phyloP scores from a whole-genome alignment of 2,797 vertebrate species.

The Arnoldichthys spilopterus region DNA sequence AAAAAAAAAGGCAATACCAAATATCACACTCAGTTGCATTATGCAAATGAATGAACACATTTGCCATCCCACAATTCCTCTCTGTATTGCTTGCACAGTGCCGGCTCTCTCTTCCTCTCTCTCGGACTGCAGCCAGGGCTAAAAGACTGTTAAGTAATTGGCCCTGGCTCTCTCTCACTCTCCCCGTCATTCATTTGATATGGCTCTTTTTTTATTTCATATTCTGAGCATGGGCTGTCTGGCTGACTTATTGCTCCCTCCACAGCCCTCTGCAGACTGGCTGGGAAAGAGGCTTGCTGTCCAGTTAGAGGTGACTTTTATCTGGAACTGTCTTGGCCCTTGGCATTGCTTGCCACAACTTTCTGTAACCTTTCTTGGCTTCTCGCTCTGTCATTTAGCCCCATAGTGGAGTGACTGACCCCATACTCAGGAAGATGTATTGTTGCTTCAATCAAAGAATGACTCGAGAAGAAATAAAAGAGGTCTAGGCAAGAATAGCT shows the following conservation, averaged over 20 bases:
- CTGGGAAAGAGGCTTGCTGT: slow-evolving; percentile 30
- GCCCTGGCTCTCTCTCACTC: slow-evolving; percentile 64
- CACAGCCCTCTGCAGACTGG: slow-evolving; percentile 49
- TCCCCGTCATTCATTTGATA: slow-evolving; percentile 66
- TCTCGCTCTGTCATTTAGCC: background rate
- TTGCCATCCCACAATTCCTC: slow-evolving; percentile 19
- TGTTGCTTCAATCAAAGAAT: background rate
- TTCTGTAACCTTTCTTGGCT: background rate
- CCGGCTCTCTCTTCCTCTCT: slow-evolving; percentile 20
- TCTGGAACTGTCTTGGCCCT: background rate
- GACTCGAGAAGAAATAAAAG: background rate
- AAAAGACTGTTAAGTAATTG: slow-evolving; percentile 74
- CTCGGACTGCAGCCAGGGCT: slow-evolving; percentile 69
- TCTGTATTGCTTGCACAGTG: slow-evolving; percentile 4
- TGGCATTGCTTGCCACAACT: background rate
- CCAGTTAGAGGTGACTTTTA: slow-evolving; percentile 47
- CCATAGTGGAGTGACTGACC: background rate
- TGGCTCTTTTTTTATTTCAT: slow-evolving; percentile 51
- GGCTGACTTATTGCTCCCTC: slow-evolving; percentile 68
- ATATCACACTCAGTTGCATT: slow-evolving; percentile 27
- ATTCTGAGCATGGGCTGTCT: slow-evolving; percentile 54
- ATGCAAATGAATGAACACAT: slow-evolving; percentile 37
- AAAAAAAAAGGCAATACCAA: slow-evolving; percentile 19
- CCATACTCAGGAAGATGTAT: background rate
- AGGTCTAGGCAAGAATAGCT: no score